A percentile compares a stretch with the other conserved stretches of the same genome.
Evolutionary conservation across 2,797 vertebrate genomes (phyloP).

Genomic region (Acipenser transmontanus): DNA sequence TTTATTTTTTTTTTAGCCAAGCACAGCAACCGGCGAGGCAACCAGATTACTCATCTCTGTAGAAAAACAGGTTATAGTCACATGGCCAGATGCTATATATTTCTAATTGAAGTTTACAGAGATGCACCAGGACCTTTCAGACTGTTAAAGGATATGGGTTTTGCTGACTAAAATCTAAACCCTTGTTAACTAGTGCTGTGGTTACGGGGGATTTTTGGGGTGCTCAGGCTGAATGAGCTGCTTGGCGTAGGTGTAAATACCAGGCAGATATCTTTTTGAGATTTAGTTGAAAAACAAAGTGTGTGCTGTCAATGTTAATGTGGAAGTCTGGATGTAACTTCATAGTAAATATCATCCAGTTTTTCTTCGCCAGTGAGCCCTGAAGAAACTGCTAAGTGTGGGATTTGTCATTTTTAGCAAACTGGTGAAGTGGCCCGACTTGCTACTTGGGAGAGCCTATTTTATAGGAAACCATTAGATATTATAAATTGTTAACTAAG

Average conservation of each 20-base stretch:
- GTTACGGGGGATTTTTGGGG: constrained; percentile 60
- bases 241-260: constrained; percentile 49
- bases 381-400: not conserved
- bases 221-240: constrained; percentile 32
- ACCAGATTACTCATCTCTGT: constrained; percentile 62
- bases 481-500: too few relatives aligned
- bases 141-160: constrained; percentile 57
- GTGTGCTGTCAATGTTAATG: too few relatives aligned
- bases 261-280: constrained; percentile 18
- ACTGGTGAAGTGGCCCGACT: too few relatives aligned
- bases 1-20: too few relatives aligned
- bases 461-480: too few relatives aligned
- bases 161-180: constrained; percentile 63
- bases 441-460: too few relatives aligned
- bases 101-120: constrained; percentile 45
- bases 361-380: too few relatives aligned
- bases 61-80: constrained; percentile 53
- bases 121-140: constrained; percentile 53
- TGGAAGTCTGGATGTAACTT: too few relatives aligned
- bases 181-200: constrained; percentile 45
- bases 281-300: not conserved
- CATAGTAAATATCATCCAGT: too few relatives aligned
- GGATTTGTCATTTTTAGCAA: not conserved
- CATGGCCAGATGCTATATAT: constrained; percentile 45
- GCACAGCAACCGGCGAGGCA: too few relatives aligned